Base-by-base conservation (phyloP, 2,797 vertebrate species). In the Melanotaenia maccullochi region DNA sequence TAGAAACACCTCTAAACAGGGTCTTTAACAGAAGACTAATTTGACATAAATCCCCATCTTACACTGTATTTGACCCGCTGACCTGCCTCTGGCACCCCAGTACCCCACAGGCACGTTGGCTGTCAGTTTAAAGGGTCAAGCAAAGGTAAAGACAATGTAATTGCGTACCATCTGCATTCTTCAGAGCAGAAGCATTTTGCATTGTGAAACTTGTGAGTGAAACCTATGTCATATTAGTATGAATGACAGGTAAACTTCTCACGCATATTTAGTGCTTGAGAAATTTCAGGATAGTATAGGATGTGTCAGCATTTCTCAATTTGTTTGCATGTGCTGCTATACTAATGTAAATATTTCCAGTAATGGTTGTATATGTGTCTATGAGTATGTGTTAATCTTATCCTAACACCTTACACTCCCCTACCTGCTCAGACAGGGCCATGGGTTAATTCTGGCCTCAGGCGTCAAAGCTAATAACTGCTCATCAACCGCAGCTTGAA, bases 391-490 rank as follows among this genome's bases (percentile, higher is more conserved):
- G 92, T 90, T 94, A 94, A 93, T 94, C 92, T 83, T 68, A 81
- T 85, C 77, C 83, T 91, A 92, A 92, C 93, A 92, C 90, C 90
- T 87, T 89, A 89, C 91, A 81, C 89, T 89, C 80, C 83, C 83
- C 83, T 93, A 93, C 94, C 94, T 95, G 94, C 92, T 90, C 89
- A 94, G 90, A 93, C 93, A 93, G 86, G 88, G 93, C 92, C 83
- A 90, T 78, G 81, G 93, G 94, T 95, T 95, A 94, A 95, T 92
- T 93, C 93, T 88, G 84, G 83, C 93, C 87, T 87, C 64, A 82
- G 91, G 93, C 90, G 16, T 83, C 70, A 52, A 79, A 78, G 84
- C 89, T 93, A 93, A 93, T 93, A 89, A 93, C 90, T 90, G 81
- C 90, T 93, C 88, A 89, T 94, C 92, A 94, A 92, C 93, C 88